These are phyloP conservation scores for Syndactyla subalaris DNA, from an alignment of 2,797 vertebrate species.

Conservation along the genomic window DNA sequence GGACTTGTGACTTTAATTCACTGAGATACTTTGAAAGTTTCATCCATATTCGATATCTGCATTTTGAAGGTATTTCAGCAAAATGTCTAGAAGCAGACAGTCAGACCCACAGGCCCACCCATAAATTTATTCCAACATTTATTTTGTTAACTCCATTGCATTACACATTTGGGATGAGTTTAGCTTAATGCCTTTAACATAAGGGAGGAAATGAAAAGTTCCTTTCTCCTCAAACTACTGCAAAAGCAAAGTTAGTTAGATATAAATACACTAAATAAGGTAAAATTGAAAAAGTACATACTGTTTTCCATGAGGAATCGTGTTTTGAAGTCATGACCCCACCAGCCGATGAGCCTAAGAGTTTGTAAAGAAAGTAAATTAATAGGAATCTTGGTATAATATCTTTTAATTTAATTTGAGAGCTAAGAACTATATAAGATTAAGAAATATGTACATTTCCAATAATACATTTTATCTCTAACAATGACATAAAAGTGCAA, in stretches of 20 bases:
- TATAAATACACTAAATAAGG: neutral
- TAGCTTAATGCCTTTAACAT: neutral
- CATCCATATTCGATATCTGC: neutral
- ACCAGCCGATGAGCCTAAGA: constrained; percentile 90
- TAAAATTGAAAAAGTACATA: constrained; percentile 67
- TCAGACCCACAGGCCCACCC: neutral
- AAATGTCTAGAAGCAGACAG: neutral
- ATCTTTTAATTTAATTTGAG: neutral
- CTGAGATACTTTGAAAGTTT: neutral
- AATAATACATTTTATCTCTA: neutral
- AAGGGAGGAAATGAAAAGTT: neutral
- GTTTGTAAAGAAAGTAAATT: neutral
- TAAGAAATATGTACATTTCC: neutral
- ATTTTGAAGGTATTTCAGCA: constrained; percentile 24
- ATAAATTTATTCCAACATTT: neutral
- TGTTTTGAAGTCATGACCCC: constrained; percentile 88
- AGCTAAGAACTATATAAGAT: neutral
- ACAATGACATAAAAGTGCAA: neutral
- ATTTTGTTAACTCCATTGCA: neutral
- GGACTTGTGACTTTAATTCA: neutral
- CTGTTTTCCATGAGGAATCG: constrained; percentile 92
- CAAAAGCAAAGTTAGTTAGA: neutral
- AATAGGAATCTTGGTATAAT: neutral
- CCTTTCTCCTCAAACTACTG: neutral
- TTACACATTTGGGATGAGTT: neutral